A percentile compares a stretch with the other conserved stretches of the same genome.
These are phyloP conservation scores for Apodemia duryi DNA, from an alignment of 2,888 invertebrate genomes.

Conservation along the genomic window DNA sequence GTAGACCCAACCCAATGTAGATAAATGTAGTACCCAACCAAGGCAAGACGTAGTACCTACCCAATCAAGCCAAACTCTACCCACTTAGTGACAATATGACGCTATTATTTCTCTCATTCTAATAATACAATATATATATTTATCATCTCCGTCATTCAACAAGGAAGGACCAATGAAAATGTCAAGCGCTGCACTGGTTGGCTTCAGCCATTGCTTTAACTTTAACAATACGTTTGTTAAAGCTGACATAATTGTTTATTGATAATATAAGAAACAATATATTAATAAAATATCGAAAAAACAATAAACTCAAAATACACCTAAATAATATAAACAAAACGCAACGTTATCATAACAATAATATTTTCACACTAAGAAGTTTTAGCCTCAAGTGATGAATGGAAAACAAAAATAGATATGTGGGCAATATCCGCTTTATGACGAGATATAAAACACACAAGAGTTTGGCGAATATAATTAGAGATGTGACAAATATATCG, in stretches of 20 bases:
- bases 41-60: too few relatives aligned
- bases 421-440: constrained; percentile 30
- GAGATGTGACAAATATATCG: neutral
- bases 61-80: too few relatives aligned
- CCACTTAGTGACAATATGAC: neutral
- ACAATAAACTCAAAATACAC: too few relatives aligned
- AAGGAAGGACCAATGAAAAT: neutral
- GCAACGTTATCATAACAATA: neutral
- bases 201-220: neutral
- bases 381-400: constrained; percentile 34
- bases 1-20: too few relatives aligned
- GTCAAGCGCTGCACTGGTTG: neutral
- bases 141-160: neutral
- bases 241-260: neutral
- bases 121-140: neutral
- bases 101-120: neutral
- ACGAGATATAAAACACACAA: constrained; percentile 20
- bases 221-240: neutral
- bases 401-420: constrained; percentile 39
- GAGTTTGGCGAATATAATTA: constrained; percentile 8
- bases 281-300: too few relatives aligned
- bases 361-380: constrained; percentile 12
- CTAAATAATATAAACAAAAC: constrained; percentile 2
- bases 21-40: too few relatives aligned
- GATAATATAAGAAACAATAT: neutral